phyloP scores from a whole-genome alignment of 2,113 vertebrate genomes.

The Myrmecobius fasciatus region DNA sequence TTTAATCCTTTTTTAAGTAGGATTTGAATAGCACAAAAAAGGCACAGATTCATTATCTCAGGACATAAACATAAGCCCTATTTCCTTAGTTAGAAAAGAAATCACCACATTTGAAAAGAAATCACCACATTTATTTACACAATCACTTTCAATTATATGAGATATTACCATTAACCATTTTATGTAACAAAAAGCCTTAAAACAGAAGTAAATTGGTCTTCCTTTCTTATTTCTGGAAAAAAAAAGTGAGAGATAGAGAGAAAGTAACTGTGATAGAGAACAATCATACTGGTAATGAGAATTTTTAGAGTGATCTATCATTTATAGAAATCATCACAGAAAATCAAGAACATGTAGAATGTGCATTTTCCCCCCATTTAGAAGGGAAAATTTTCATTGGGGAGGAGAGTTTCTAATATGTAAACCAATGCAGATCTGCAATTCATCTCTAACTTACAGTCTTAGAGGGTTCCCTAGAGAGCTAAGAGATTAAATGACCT shows the following conservation, averaged over 20 bases:
- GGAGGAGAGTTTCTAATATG: background rate
- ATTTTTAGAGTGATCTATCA: background rate
- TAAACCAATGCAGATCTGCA: background rate
- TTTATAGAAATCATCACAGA: background rate
- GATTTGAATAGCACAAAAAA: background rate
- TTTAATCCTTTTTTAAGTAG: background rate
- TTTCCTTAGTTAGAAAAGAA: background rate
- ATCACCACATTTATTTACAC: background rate
- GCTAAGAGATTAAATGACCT: background rate
- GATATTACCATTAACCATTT: background rate
- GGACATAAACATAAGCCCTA: background rate
- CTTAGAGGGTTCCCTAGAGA: background rate
- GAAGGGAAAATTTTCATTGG: background rate
- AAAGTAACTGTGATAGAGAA: background rate
- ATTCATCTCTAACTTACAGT: background rate
- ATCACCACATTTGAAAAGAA: background rate
- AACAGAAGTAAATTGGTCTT: background rate
- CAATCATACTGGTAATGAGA: background rate
- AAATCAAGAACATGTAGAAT: background rate
- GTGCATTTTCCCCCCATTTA: background rate
- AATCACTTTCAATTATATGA: background rate
- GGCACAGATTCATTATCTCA: background rate
- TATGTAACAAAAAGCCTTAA: background rate
- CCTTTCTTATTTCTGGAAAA: too few species aligned
- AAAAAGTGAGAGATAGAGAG: background rate